Base-by-base conservation (phyloP, 1,140 invertebrate genomes). In the Halyomorpha halys region DNA sequence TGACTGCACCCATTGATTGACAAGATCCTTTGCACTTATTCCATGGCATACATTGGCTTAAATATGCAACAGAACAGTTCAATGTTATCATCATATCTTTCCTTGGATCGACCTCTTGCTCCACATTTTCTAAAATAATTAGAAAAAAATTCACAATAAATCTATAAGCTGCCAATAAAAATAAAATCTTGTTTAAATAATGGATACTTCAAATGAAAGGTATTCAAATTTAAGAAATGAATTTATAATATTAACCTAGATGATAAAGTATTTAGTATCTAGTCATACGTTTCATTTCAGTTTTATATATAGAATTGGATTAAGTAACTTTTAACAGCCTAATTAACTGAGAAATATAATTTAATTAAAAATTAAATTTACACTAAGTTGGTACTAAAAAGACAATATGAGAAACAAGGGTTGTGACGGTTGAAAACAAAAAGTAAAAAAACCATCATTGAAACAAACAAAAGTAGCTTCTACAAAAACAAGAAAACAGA, bases 61-160 rank as follows among this genome's bases (percentile, higher is more conserved):
- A 86, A 75, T 89, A 97, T 1, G 90, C 91, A 0, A 97, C 92
- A 9, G 91, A 94, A 74, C 94, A 97, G 76, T 97, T 96, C 0
- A 89, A 78, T 5, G 83, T 85, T 66, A 84, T 78, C 8, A 78
- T 73, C n/a, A n/a, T n/a, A 72, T 87, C 82, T 71, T 83, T 86
- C 18, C 80, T 70, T 3, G 82, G 78, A 68, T 80, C 71, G 11
- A 77, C 76, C 66, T 81, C 83, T 71, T 83, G 80, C 65, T 85
- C 83, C 44, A 80, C 74, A 61, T 78, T 83, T 73, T 86, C 84
- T 86, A 75, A 30, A 71, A 39, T 56, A 70, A 71, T 66, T 62
- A 63, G 30, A 18, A 23, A 14, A 47, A 13, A 9, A 62, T 61
- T 16, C 9, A 16, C 44, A 44, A 11, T 9, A 44, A 44, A 11